Conservation (phyloP, 1,140 invertebrate genomes). For the Tribolium castaneum region DNA sequence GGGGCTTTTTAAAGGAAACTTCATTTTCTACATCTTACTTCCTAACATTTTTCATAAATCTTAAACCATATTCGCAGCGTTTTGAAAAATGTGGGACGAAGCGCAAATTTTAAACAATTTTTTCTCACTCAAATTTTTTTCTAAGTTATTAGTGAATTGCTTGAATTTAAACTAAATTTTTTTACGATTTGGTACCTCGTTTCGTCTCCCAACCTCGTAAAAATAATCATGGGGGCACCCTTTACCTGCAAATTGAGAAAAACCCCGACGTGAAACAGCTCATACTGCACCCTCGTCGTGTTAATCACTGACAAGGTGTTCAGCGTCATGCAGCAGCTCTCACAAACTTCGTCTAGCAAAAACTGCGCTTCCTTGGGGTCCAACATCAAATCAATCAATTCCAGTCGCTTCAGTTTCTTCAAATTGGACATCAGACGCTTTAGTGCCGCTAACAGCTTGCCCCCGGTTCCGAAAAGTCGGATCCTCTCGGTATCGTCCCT, state of each 20-base stretch:
- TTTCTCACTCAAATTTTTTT: too few species aligned
- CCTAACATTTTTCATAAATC: too few species aligned
- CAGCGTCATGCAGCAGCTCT: constrained; percentile 74
- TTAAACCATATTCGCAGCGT: too few species aligned
- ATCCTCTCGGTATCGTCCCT: constrained; percentile 70
- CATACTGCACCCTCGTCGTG: constrained; percentile 77
- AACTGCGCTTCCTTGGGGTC: constrained; percentile 76
- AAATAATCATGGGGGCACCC: too few species aligned
- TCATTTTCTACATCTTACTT: too few species aligned
- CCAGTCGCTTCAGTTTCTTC: constrained; percentile 72
- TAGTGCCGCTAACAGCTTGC: constrained; percentile 75
- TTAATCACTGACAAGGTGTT: constrained; percentile 78
- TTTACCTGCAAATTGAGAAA: constrained; percentile 80
- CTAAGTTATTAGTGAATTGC: too few species aligned
- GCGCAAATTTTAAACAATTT: too few species aligned
- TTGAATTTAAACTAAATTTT: too few species aligned
- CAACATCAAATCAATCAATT: constrained; percentile 82
- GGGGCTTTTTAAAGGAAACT: too few species aligned
- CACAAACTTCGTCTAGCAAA: constrained; percentile 81
- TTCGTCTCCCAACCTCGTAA: too few species aligned
- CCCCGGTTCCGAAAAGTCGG: constrained; percentile 81
- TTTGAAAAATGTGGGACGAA: too few species aligned
- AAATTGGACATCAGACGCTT: constrained; percentile 80
- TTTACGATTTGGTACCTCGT: too few species aligned
- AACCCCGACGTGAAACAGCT: constrained; percentile 80